These are phyloP conservation scores for Anniella stebbinsi DNA, from an alignment of 2,797 vertebrate genomes.

Conservation along the genomic window DNA sequence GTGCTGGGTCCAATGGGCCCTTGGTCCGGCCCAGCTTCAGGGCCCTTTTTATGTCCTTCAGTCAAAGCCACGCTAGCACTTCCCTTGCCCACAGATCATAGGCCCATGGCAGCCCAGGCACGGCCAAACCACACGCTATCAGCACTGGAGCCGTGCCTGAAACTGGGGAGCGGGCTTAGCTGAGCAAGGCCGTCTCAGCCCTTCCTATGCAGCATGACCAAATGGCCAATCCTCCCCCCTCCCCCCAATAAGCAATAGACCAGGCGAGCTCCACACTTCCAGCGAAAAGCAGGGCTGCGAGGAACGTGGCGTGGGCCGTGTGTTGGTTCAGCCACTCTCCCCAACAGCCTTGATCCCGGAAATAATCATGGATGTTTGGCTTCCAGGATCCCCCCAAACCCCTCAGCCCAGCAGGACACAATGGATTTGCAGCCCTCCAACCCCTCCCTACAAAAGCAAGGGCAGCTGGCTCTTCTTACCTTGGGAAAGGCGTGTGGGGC, in stretches of 20 bases:
- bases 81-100: not conserved
- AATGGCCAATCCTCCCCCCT: too few relatives aligned
- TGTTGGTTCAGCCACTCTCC: too few relatives aligned
- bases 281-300: not conserved
- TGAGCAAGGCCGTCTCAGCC: not conserved
- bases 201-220: not conserved
- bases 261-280: not conserved
- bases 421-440: not conserved
- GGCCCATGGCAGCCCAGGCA: too few relatives aligned
- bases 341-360: not conserved
- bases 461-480: constrained; percentile 80
- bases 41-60: too few relatives aligned
- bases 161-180: not conserved
- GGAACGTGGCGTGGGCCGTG: not conserved
- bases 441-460: too few relatives aligned
- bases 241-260: not conserved
- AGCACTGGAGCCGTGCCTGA: too few relatives aligned
- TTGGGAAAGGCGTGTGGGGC: constrained; percentile 90
- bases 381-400: accelerated
- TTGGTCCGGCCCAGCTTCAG: too few relatives aligned
- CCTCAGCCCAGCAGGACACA: too few relatives aligned
- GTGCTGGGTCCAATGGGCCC: too few relatives aligned
- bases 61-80: too few relatives aligned
- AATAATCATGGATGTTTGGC: too few relatives aligned
- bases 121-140: too few relatives aligned